Evolutionary conservation across 2,797 vertebrate species (phyloP).

Genomic region (Threskiornis aethiopicus): DNA sequence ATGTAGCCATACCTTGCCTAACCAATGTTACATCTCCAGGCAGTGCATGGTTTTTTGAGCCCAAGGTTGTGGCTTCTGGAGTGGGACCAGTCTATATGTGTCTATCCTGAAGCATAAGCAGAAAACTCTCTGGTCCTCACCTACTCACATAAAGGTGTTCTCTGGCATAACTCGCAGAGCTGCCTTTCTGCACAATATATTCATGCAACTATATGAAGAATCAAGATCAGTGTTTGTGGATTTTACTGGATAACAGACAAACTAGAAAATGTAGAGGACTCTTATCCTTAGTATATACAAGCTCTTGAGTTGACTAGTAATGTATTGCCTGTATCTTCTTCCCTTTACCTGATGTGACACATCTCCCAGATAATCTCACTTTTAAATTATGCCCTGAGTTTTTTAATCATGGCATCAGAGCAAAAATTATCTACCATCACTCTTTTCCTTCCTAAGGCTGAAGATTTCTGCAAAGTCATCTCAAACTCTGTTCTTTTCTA

Average conservation of each 20-base stretch:
- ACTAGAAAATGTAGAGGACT: background rate
- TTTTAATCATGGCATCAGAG: background rate
- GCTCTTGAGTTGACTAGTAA: background rate
- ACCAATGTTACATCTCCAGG: background rate
- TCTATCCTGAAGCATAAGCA: background rate
- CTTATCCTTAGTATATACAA: background rate
- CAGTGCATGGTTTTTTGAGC: background rate
- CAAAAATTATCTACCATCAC: background rate
- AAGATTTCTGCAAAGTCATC: conserved; percentile 16
- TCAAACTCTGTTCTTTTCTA: conserved; percentile 6
- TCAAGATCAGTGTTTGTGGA: background rate
- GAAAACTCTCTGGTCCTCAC: background rate
- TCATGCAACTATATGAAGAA: background rate
- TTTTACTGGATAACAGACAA: background rate
- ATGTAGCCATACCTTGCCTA: background rate
- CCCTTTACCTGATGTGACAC: background rate
- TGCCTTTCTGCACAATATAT: background rate
- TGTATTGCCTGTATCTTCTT: background rate
- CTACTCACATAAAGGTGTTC: background rate
- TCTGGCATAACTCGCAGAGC: background rate
- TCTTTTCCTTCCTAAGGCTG: conserved; percentile 12
- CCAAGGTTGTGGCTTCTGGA: background rate
- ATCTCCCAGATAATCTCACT: background rate
- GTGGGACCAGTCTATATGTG: background rate
- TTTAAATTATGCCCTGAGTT: conserved; percentile 17